Evolutionary conservation across 1,140 invertebrate species (phyloP).

Genomic region (Zaprionus africanus): DNA sequence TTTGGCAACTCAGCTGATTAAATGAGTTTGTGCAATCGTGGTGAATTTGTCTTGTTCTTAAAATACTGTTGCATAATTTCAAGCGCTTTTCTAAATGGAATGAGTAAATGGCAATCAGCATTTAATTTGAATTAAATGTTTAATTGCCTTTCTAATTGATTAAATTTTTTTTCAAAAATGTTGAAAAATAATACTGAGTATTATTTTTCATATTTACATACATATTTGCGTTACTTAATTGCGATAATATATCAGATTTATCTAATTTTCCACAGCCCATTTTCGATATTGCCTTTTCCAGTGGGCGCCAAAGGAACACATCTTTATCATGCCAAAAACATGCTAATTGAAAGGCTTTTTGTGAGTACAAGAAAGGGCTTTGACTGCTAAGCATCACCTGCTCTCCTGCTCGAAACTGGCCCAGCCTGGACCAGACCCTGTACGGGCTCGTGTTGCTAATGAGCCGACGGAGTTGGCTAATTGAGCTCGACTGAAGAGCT

Average conservation of each 20-base stretch:
- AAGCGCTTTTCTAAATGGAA: neutral
- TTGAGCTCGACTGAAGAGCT: slow-evolving; percentile 40
- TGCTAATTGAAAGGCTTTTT: slow-evolving; percentile 37
- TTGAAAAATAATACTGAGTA: neutral
- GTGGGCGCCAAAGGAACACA: neutral
- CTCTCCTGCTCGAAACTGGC: neutral
- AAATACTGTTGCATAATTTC: slow-evolving; percentile 4
- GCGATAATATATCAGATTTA: neutral
- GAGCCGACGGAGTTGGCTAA: slow-evolving; percentile 48
- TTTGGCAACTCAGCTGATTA: neutral
- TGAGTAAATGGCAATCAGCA: neutral
- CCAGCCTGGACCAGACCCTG: neutral
- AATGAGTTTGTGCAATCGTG: neutral
- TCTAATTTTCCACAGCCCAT: neutral
- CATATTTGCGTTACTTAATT: neutral
- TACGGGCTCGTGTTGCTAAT: slow-evolving; percentile 49
- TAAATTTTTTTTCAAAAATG: no score
- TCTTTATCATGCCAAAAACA: neutral
- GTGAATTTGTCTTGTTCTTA: neutral
- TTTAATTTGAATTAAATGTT: no score
- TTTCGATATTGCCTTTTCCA: neutral
- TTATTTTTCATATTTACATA: neutral
- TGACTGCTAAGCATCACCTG: slow-evolving; percentile 1
- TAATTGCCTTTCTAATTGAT: no score
- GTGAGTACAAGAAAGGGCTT: neutral